Evolutionary conservation across 2,113 vertebrate species (phyloP).

Genomic region (Sebastes schlegelii): DNA sequence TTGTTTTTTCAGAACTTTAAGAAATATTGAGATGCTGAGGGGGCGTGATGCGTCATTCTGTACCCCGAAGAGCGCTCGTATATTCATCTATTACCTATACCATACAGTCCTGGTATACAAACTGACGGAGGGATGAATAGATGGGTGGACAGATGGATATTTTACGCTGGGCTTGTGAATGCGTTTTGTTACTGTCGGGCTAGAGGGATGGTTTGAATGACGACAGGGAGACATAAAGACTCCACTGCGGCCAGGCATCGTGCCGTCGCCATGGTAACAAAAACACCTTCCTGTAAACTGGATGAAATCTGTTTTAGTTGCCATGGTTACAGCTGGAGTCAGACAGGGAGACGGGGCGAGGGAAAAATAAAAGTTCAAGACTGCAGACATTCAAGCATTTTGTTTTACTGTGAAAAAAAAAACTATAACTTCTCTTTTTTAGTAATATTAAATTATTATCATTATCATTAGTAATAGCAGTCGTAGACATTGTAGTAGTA

Average conservation of each 20-base stretch:
- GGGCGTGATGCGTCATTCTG: neutral
- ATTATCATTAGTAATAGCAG: neutral
- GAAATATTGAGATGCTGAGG: neutral
- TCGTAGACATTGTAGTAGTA: too few relatives aligned
- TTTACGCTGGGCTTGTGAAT: neutral
- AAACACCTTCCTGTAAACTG: conserved; percentile 57
- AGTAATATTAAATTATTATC: neutral
- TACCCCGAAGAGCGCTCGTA: neutral
- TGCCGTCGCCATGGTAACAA: conserved; percentile 39
- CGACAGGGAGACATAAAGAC: conserved; percentile 23
- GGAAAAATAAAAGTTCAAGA: conserved; percentile 30
- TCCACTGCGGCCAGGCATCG: conserved; percentile 16
- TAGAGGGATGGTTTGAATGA: neutral
- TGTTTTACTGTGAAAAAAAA: neutral
- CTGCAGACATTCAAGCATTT: neutral
- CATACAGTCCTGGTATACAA: too few relatives aligned
- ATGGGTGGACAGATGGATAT: neutral
- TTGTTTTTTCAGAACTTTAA: neutral
- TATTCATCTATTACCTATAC: neutral
- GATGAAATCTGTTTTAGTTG: conserved; percentile 59
- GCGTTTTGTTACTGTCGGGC: neutral
- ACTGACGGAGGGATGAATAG: neutral
- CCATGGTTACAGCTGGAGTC: conserved; percentile 56
- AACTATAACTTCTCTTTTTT: neutral
- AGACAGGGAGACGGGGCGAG: neutral